Evolutionary conservation across 2,797 vertebrate species (phyloP), one percentile per base, ranked within the genome.

Genomic region (Phataginus tricuspis): DNA sequence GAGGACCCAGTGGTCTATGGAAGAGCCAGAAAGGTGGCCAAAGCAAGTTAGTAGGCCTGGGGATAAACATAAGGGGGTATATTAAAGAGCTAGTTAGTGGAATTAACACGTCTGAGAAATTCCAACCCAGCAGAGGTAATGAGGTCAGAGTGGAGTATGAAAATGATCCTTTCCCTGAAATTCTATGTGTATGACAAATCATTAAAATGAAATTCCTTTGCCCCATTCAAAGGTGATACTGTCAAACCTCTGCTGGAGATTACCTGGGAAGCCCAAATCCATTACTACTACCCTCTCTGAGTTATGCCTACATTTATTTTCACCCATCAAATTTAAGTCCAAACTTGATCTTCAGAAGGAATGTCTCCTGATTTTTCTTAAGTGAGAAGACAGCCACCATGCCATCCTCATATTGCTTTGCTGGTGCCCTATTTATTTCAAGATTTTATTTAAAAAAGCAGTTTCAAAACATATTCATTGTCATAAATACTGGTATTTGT

Each of bases 391-490:
- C 10, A 82, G 29, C 51, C 21, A 45, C 10, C 59, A 75, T 45
- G 23, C 11, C 49, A 42, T 68, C 39, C 45, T 85, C 21, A 91
- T 23, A 68, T 29, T 31, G 27, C 51, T 91, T 85, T 91, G 4
- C 19, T 23, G 23, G 15, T 31, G 5, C 29, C 37, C 63, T 45
- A 72, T 66, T 61, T 92, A 71, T 57, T 92, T 95, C 27, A 77
- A 39, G 45, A 45, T 45, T 45, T 45, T 45, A 83, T 31, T 86
- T 87, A 27, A 61, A 92, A 86, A 61, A 80, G 53, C 51, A 39
- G 64, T 87, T 96, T 96, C 51, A 61, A 94, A 83, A 75, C 15
- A 80, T 25, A 63, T 7, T 84, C 14, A 64, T 51, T 61, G 34
- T 7, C 57, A 42, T 39, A 83, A 90, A 77, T 74, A 89, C 42